Base-by-base conservation (phyloP, 2,797 vertebrate genomes). In the Oreortyx pictus region DNA sequence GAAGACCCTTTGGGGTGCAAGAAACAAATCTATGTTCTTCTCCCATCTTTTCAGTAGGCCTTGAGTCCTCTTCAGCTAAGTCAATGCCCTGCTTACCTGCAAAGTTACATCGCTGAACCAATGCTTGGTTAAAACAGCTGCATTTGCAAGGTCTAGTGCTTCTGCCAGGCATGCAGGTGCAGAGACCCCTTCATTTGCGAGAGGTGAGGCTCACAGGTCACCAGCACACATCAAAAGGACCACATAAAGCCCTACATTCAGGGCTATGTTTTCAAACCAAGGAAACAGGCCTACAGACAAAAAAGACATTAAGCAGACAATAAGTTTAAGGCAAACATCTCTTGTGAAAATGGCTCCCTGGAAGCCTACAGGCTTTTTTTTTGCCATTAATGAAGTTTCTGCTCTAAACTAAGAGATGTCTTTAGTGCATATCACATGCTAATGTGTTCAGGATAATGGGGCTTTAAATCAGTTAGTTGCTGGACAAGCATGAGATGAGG, bases 181-280 rank as follows among this genome's bases (percentile, higher is more conserved):
- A 70, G 88, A 79, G 27, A 86, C 7, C 44, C 76, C 76, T 80
- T 90, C 82, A 57, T 31, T 62, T 67, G 60, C 77, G 79, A 86
- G 80, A 93, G 89, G 81, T 82, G 88, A 96, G 78, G 83, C 84
- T 94, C 91, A 85, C 66, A 94, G 79, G 89, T 93, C 92, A 83
- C 72, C 94, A 93, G 70, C 75, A 93, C 72, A 88, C 82, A 88
- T 95, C 94, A 95, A 96, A 97, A 92, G 76, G 80, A 25, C 64
- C 68, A 90, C 91, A 89, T 89, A 91, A 93, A 95, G 70, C 82
- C 41, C 27, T 15, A 84, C 49, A 93, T 91, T 94, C 67, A 95
- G 65, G 65, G 47, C 74, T 94, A 44, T 75, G 54, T 61, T 92
- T 96, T 94, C 90, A 92, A 90, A 83, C 4, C 3, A 54, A 82